Evolutionary conservation across 2,797 vertebrate genomes (phyloP), one percentile per base, ranked within the genome.

Genomic region (Rallus crepitans): DNA sequence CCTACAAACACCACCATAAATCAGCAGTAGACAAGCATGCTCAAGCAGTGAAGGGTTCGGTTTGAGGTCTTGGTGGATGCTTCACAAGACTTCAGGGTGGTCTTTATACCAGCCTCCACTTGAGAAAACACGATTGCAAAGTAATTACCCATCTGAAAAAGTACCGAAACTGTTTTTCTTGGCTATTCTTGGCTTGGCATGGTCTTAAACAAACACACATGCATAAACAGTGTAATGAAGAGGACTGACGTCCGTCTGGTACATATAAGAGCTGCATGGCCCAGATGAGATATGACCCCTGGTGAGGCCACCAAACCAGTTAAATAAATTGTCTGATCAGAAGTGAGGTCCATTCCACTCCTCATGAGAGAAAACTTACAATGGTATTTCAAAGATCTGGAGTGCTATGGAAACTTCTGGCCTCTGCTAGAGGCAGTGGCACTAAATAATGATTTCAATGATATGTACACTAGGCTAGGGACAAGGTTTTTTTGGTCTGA

Each of bases 51-150:
- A 90, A 84, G 27, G 7, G 33, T 31, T 89, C 80, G 42, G 45
- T 52, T 4, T 64, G 35, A 85, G 40, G 45, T 78, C 48, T 61
- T 24, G 31, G 20, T 9, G 37, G 73, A 70, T 37, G 48, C 31
- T 87, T 92, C 85, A 28, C 59, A 82, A 79, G 28, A 91, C 52
- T 89, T 90, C 75, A 35, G 48, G 40, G 45, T 61, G 61, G 63
- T 69, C 82, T 84, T 83, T 64, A 15, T 12, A 47, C 9, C 24
- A 66, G 12, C 11, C 40, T 75, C 53, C 21, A 24, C 61, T 66
- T 84, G n/a, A 87, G 80, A 84, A 95, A 94, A 90, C 31, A 81
- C 0, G 2, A 79, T 6, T 87, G 42, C 33, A 56, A 78, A 86
- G 55, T 42, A 66, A 84, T 63, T 7, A 55, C 14, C 28, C 69